These are phyloP conservation scores for Sphaerophoria taeniata DNA, from an alignment of 2,888 invertebrate species.

Conservation along the genomic window DNA sequence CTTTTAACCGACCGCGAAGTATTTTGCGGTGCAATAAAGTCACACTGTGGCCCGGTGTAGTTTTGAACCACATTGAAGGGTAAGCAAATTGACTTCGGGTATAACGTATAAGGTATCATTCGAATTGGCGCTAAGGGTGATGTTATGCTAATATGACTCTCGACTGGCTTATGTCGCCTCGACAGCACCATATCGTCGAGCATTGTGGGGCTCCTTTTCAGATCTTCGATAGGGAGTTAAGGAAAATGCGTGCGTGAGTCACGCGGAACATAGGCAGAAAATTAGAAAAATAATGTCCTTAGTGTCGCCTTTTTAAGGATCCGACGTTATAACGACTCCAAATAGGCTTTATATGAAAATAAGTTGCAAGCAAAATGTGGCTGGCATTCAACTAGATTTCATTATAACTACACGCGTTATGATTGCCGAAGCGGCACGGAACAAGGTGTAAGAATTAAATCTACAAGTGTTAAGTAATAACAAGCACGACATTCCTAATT, in stretches of 20 bases:
- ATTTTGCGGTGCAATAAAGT: constrained; percentile 61
- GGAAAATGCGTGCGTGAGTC: constrained; percentile 66
- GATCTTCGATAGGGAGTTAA: background rate
- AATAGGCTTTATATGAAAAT: background rate
- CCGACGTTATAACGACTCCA: background rate
- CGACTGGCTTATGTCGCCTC: background rate
- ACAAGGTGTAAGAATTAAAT: constrained; percentile 73
- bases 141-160: constrained; percentile 62
- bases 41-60: constrained; percentile 61
- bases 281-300: constrained; percentile 62
- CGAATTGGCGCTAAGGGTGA: constrained; percentile 70
- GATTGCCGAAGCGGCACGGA: constrained; percentile 63
- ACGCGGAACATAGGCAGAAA: constrained; percentile 69
- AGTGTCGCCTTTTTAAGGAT: constrained; percentile 24
- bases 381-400: constrained; percentile 14
- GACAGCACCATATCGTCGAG: too few relatives aligned
- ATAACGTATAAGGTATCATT: constrained; percentile 66
- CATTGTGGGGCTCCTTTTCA: background rate
- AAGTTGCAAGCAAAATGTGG: constrained; percentile 31
- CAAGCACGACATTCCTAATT: constrained; percentile 59
- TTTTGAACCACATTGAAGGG: constrained; percentile 67
- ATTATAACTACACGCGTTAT: constrained; percentile 25
- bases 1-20: constrained; percentile 35
- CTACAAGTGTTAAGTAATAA: constrained; percentile 74
- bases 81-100: constrained; percentile 70